Evolutionary conservation across 2,888 invertebrate genomes (phyloP), one percentile per base, ranked within the genome.

Genomic region (Apamea epomidion): DNA sequence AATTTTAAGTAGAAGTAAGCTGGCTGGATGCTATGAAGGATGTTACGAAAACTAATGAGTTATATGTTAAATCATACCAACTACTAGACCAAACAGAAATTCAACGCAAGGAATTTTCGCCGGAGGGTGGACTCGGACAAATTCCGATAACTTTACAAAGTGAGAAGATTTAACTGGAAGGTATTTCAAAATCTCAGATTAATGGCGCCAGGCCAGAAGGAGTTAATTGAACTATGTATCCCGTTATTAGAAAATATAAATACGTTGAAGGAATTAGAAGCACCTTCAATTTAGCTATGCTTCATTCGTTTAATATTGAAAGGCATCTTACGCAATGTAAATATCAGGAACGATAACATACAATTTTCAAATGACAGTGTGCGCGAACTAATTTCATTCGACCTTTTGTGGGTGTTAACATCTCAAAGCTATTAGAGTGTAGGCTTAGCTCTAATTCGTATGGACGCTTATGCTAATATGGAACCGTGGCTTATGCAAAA

Each of bases 331-430:
- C 60, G 25, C 54, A 81, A 85, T 51, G 0, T 51, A 25, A 69
- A 37, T 85, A 69, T 73, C 42, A 64, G 29, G 21, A 75, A 62
- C 10, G 29, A 60, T 73, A 18, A 29, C 42, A 65, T 83, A 85
- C 74, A 90, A 87, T 87, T 87, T 90, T 87, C 88, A 87, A 89
- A 84, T 89, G 86, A 88, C 86, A 90, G 78, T 78, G 75, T 75
- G 74, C 76, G 72, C 65, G 37, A 90, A 87, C 77, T 85, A 88
- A 91, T 89, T 91, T 90, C 74, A 81, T 83, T 87, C 86, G 88
- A 91, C 89, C 87, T 89, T 90, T 87, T 86, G 90, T 90, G 86
- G 91, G 89, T 91, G 87, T 88, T 85, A 83, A 87, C 75, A 81
- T 82, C 78, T 76, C 60, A 65, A 74, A 84, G 76, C 71, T 74